Base-by-base conservation (phyloP, 2,113 vertebrate genomes). In the Amphiprion ocellaris region DNA sequence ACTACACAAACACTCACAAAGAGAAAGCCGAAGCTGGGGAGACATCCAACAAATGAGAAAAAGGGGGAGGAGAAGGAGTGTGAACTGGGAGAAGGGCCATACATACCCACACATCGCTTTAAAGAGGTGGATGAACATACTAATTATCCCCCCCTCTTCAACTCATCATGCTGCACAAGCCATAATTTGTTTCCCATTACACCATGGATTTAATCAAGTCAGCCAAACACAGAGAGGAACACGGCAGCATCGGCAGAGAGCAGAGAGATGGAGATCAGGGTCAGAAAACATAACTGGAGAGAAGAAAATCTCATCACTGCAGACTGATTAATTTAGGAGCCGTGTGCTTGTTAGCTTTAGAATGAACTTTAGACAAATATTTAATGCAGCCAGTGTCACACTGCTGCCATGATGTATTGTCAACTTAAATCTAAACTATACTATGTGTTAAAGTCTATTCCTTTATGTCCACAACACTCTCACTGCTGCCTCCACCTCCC, bases 141-240 rank as follows among this genome's bases (percentile, higher is more conserved):
- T 83, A 90, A 86, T 89, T 87, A 89, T 30, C 23, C 81, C 66
- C 62, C 69, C 84, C 47, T 59, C 69, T 81, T 87, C 81, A 86
- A 81, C 79, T 83, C 87, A 82, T 88, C 83, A 77, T 61, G 79
- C 79, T 58, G 84, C 83, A 91, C 87, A 85, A 90, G 84, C 82
- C 77, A 64, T 77, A 86, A 92, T 92, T 92, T 89, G 85, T 79
- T 89, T 89, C 90, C 85, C 90, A 89, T 92, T 91, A 90, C 85
- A 88, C 74, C 69, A 58, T 69, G 77, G 86, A 92, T 93, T 89
- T 89, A 87, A 91, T 89, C 89, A 74, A 72, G 74, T 79, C 79
- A 62, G 59, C 64, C 77, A 76, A 86, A 86, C 64, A 76, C 69
- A 33, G 75, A 41, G 24, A 60, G 24, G 49, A 71, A 74, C 66